Base-by-base conservation (phyloP, 2,113 vertebrate species). In the Brachypodius melanocephalos region DNA sequence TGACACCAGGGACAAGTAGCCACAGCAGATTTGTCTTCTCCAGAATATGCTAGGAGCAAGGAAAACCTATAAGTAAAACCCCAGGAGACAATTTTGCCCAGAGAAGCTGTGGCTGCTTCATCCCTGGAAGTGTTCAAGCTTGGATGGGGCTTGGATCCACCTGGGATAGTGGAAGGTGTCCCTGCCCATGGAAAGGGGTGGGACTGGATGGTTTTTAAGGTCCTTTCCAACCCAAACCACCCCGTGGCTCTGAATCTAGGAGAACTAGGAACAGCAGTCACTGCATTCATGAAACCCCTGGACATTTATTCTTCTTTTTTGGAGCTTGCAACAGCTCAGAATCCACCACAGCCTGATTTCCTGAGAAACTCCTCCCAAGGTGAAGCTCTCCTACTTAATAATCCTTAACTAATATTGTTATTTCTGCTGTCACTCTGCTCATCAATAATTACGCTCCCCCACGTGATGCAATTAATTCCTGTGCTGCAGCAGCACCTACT, bases 401-500 rank as follows among this genome's bases (percentile, higher is more conserved):
- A 83, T 6, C 59, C 49, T 9, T 32, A 31, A 57, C 63, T 62
- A 77, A 83, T 55, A 59, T n/a, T 36, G 46, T 34, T 85, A 54
- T 78, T 92, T 55, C 88, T 77, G n/a, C 62, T 69, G 17, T 78
- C 2, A 0, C 76, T 52, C 14, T 68, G 88, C 83, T 97, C 79
- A 96, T 97, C 92, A 92, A 88, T 86, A 94, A 77, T 59, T 51
- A 71, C 1, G 42, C 55, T 83, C 51, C 83, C 54, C 62, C 85
- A 85, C 5, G 10, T 54, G 71, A 38, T 88, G 75, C 32, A 93
- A 88, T 93, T 90, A 88, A 81, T 95, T 55, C 67, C 88, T 19
- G 85, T 5, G 93, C 62, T 93, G 88, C 91, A 89, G 91, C 90
- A 96, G 89, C 95, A 97, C 95, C 95, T 94, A 77, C 85, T 96